phyloP scores from a whole-genome alignment of 2,888 invertebrate species.

The Calameuta pallipes region DNA sequence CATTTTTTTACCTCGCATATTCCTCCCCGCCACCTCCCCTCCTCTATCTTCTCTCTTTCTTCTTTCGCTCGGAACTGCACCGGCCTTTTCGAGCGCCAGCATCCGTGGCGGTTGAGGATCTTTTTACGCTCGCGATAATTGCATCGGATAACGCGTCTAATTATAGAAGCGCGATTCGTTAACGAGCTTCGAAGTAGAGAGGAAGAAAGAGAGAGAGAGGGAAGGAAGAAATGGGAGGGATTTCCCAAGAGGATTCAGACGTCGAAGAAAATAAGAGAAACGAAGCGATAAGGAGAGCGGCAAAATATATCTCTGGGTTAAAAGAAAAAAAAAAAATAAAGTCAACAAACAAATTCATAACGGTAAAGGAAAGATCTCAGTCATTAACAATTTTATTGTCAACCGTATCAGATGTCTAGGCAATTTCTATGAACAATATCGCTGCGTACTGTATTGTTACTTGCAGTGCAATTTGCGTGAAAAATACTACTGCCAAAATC shows the following conservation, averaged over 20 bases:
- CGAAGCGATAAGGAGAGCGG: not conserved
- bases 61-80: not conserved
- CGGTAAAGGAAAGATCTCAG: too few species aligned
- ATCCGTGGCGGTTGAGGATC: not conserved
- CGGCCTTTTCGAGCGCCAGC: not conserved
- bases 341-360: not conserved
- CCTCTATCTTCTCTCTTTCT: not conserved
- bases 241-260: not conserved
- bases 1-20: not conserved
- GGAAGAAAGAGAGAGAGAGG: not conserved
- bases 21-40: not conserved
- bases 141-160: constrained; percentile 27
- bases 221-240: not conserved
- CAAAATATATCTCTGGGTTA: not conserved
- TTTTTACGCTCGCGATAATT: not conserved
- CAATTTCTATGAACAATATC: too few species aligned
- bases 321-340: not conserved
- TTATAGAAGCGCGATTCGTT: constrained; percentile 37
- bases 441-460: too few species aligned
- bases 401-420: too few species aligned
- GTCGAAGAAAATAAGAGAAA: not conserved
- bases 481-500: too few species aligned
- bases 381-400: too few species aligned
- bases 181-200: constrained; percentile 34
- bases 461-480: too few species aligned